These are phyloP conservation scores for Onychomys leucogaster DNA, from an alignment of 2,797 vertebrate species.

Conservation along the genomic window DNA sequence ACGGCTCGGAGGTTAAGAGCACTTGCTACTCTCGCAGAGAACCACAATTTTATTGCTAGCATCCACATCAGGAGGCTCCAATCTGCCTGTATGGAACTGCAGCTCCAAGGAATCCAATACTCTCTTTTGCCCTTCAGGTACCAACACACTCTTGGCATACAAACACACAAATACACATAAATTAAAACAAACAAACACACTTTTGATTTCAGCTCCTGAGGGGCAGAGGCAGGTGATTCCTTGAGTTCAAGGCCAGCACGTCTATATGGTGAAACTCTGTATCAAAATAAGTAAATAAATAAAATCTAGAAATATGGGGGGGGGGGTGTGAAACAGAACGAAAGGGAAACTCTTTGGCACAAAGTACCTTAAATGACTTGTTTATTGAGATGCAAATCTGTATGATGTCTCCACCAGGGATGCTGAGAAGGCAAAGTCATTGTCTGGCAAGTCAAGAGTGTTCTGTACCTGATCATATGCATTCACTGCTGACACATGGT, in stretches of 20 bases:
- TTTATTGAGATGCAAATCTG: conserved; percentile 21
- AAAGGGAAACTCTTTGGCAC: background rate
- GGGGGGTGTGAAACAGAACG: background rate
- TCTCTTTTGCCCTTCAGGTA: background rate
- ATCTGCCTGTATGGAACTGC: too few relatives aligned
- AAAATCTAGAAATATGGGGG: background rate
- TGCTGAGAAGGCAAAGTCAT: background rate
- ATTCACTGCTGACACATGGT: background rate
- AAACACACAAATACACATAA: background rate
- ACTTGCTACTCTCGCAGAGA: background rate
- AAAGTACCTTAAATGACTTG: background rate
- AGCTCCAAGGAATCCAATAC: background rate
- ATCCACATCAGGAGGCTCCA: background rate
- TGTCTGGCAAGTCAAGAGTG: background rate
- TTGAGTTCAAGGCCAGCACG: background rate
- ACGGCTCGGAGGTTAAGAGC: background rate
- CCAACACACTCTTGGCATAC: background rate
- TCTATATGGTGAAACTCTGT: too few relatives aligned
- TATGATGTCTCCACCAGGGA: background rate
- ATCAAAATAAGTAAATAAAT: background rate
- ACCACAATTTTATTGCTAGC: background rate
- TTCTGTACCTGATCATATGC: background rate
- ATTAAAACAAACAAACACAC: background rate
- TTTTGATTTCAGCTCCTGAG: background rate
- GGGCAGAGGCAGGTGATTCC: background rate